phyloP scores from a whole-genome alignment of 2,888 invertebrate genomes.

The Pseudococcus longispinus region DNA sequence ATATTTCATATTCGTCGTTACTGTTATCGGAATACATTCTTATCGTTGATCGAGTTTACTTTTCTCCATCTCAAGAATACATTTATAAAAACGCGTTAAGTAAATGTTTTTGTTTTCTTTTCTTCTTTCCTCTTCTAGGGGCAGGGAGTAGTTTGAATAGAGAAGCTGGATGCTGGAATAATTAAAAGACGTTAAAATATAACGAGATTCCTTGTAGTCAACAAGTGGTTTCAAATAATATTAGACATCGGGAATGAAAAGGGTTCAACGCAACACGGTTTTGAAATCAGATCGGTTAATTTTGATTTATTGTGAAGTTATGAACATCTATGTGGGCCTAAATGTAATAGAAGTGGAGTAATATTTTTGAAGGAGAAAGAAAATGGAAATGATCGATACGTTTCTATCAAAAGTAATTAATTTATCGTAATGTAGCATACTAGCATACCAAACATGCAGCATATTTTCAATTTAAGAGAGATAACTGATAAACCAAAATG shows the following conservation, averaged over 20 bases:
- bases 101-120: constrained; percentile 15
- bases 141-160: neutral
- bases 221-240: constrained; percentile 15
- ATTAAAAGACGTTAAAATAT: constrained; percentile 31
- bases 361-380: neutral
- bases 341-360: neutral
- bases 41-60: constrained; percentile 22
- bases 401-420: too few relatives aligned
- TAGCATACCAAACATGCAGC: too few relatives aligned
- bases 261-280: neutral
- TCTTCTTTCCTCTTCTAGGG: neutral
- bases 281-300: constrained; percentile 39
- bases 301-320: constrained; percentile 6
- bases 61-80: neutral
- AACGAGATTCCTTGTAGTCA: constrained; percentile 19
- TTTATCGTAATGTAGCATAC: too few relatives aligned
- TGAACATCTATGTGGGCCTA: neutral
- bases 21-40: constrained; percentile 4
- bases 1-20: constrained; percentile 23
- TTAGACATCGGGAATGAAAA: neutral
- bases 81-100: neutral
- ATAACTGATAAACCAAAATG: too few relatives aligned
- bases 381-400: too few relatives aligned
- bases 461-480: too few relatives aligned
- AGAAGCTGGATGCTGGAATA: constrained; percentile 15